Conservation (phyloP, 2,888 invertebrate species). For the Amorpha juglandis region DNA sequence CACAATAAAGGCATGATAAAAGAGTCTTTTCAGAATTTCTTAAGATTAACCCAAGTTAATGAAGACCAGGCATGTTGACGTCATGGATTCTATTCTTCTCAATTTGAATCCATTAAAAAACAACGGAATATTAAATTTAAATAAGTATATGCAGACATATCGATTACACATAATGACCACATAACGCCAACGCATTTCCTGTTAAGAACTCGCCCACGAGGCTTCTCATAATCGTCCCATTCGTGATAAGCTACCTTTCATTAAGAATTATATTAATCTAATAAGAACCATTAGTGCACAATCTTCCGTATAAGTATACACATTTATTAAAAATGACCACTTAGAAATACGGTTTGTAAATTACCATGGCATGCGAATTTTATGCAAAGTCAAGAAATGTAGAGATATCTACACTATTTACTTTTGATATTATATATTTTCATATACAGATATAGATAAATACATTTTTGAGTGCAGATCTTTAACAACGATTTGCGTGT, state of each 20-base stretch:
- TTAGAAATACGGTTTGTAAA: background rate
- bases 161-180: conserved; percentile 33
- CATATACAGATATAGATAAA: no score
- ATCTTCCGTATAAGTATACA: background rate
- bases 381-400: background rate
- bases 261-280: background rate
- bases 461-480: no score
- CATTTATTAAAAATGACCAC: background rate
- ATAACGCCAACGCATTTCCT: conserved; percentile 56
- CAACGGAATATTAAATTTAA: conserved; percentile 17
- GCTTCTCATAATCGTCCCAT: conserved; percentile 17
- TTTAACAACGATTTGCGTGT: no score
- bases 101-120: background rate
- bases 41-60: background rate
- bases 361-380: background rate
- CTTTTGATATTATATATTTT: no score
- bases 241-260: conserved; percentile 22
- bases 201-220: conserved; percentile 45
- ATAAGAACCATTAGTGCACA: conserved; percentile 1
- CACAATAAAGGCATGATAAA: background rate
- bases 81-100: background rate
- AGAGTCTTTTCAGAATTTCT: background rate
- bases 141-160: conserved; percentile 22
- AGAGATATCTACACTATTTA: background rate
- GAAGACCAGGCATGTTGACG: background rate